A percentile compares a stretch with the other conserved stretches of the same genome.
Conservation (phyloP, 2,797 vertebrate species). For the Cynopterus sphinx region DNA sequence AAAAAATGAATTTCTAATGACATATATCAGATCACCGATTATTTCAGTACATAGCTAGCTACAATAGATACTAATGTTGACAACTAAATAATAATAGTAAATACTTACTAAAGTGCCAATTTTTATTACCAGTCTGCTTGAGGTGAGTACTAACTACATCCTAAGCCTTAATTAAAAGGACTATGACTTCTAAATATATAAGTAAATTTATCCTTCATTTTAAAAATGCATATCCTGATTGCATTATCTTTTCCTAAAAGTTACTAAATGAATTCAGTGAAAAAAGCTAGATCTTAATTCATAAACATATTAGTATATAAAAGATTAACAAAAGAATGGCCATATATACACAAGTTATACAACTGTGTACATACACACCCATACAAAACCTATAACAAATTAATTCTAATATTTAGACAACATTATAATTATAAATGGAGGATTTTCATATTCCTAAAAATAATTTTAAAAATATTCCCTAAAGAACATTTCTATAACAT, state of each 20-base stretch:
- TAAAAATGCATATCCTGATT: background rate
- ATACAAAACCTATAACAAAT: background rate
- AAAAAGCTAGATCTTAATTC: background rate
- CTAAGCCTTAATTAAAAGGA: slow-evolving; percentile 9
- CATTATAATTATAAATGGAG: background rate
- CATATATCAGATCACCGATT: background rate
- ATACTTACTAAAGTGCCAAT: background rate
- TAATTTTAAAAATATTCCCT: background rate
- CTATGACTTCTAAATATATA: background rate
- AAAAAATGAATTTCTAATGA: background rate
- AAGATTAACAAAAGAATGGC: background rate
- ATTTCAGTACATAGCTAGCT: background rate
- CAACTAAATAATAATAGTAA: background rate
- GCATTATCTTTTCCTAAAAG: background rate
- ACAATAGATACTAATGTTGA: background rate
- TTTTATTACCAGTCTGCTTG: background rate
- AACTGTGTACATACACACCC: background rate
- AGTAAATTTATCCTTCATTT: background rate
- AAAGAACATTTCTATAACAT: background rate
- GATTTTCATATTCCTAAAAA: slow-evolving; percentile 27
- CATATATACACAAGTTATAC: background rate
- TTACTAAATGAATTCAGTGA: background rate
- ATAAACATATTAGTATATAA: background rate
- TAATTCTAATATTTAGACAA: background rate
- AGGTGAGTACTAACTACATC: background rate